Evolutionary conservation across 2,888 invertebrate species (phyloP), one percentile per base, ranked within the genome.

Genomic region (Pharmacophagus antenor): DNA sequence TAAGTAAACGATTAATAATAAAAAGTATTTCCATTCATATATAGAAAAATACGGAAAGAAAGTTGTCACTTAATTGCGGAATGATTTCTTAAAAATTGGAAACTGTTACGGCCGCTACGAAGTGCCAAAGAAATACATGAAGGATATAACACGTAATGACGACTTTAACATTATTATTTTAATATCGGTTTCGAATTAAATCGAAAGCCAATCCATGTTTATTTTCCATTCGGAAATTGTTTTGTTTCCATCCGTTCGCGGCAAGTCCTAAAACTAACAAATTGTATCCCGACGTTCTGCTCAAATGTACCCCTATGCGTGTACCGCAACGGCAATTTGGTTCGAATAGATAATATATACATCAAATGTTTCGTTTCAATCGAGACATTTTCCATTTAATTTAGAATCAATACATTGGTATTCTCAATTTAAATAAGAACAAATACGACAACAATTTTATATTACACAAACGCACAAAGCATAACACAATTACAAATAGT

Each of bases 201-300:
- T 56, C n/a, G n/a, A 50, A 49, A 56, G 41, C 20, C 12, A 37
- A 37, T 25, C 5, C 21, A 8, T 51, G 20, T 57, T 27, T 57
- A 51, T 52, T 52, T 56, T 58, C 18, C 46, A 52, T 52, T 58
- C 12, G 18, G 15, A 31, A 23, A 58, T 7, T 31, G 44, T 57
- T 46, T 44, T 31, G 25, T 27, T 57, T 50, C 25, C 12, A 50
- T 44, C 27, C 21, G 50, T 10, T 7, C 41, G 49, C 17, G 21
- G 46, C 44, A 12, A 46, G 46, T 12, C 10, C 37, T 27, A 18
- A n/a, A 46, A 47, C 23, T 27, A 55, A 55, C 31, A 47, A 55
- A 55, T 21, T 10, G 12, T 42, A 46, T 27, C 27, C 25, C 41
- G 15, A 23, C 23, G 21, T 22, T 10, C 8, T 10, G 31, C 46